Evolutionary conservation across 2,113 vertebrate species (phyloP).

Genomic region (Lepisosteus oculatus): DNA sequence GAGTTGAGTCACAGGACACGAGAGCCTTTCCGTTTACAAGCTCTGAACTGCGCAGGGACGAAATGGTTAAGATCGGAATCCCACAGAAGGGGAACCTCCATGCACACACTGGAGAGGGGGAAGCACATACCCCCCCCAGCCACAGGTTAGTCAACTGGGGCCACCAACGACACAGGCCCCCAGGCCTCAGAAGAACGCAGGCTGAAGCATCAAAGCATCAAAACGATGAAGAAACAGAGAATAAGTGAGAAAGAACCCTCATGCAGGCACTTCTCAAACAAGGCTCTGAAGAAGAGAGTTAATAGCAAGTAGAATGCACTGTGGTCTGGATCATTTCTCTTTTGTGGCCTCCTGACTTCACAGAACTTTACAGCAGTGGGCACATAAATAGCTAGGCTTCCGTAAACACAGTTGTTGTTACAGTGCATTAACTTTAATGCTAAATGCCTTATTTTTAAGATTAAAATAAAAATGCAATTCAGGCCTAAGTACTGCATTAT

Average conservation of each 20-base stretch:
- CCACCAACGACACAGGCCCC: not conserved
- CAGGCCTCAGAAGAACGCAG: not conserved
- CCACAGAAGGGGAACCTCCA: conserved; percentile 9
- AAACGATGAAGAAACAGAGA: not conserved
- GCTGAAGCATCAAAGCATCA: not conserved
- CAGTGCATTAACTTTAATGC: too few species aligned
- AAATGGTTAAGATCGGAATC: not conserved
- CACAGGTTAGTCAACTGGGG: conserved; percentile 15
- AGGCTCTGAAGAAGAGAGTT: conserved; percentile 26
- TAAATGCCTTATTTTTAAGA: too few species aligned
- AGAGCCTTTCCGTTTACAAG: not conserved
- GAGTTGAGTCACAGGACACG: not conserved
- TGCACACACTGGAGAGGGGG: conserved; percentile 20
- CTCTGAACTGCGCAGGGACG: not conserved
- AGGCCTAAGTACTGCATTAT: too few species aligned
- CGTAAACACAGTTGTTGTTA: too few species aligned
- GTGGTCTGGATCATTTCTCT: conserved; percentile 24
- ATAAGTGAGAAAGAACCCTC: not conserved
- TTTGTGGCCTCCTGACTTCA: not conserved
- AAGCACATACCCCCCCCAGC: not conserved
- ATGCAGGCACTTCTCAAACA: conserved; percentile 26
- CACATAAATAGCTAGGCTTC: too few species aligned
- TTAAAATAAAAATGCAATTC: too few species aligned
- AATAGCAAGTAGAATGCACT: not conserved
- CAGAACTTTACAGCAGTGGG: too few species aligned